Base-by-base conservation (phyloP, 2,113 vertebrate species). In the Melanocharis versteri region DNA sequence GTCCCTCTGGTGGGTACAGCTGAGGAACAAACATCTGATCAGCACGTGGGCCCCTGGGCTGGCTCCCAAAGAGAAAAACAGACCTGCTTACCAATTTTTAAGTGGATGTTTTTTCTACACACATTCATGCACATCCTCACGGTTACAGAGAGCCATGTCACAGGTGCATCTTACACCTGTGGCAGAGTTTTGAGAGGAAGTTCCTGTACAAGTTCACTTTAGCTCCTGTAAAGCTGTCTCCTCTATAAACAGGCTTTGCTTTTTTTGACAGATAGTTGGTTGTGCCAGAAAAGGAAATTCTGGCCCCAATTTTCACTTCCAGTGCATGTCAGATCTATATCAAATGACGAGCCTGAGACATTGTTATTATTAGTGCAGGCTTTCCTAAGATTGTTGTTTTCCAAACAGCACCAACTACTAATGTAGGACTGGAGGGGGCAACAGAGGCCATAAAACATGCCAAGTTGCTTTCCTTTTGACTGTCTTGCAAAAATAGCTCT, bases 381-480 rank as follows among this genome's bases (percentile, higher is more conserved):
- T 90, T 94, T 90, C 68, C 71, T 56, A 62, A 61, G 54, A 45
- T 9, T 33, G 18, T 87, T 91, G 78, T 95, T 88, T 95, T 70
- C 82, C 82, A 80, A 88, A 90, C 42, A 95, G 58, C 42, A 58
- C 70, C 3, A 24, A 64, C 93, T 97, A 89, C 94, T 94, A 82
- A 68, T 72, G 73, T 64, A 94, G 87, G 77, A 97, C 94, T 96
- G 95, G 95, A 96, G 96, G 91, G 96, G 95, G 96, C 96, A 97
- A 96, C 65, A 95, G 93, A 96, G 96, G 93, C 95, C 91, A 89
- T 93, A 87, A 95, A 96, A 97, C 83, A 58, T 75, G 78, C 60
- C 79, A 80, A 73, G 30, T 91, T 87, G 28, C 44, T 89, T 89
- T 70, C 31, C 53, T 87, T 84, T 91, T 22, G 5, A 71, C 40